Base-by-base conservation (phyloP, 1,140 invertebrate species). In the Pogonomyrmex barbatus region DNA sequence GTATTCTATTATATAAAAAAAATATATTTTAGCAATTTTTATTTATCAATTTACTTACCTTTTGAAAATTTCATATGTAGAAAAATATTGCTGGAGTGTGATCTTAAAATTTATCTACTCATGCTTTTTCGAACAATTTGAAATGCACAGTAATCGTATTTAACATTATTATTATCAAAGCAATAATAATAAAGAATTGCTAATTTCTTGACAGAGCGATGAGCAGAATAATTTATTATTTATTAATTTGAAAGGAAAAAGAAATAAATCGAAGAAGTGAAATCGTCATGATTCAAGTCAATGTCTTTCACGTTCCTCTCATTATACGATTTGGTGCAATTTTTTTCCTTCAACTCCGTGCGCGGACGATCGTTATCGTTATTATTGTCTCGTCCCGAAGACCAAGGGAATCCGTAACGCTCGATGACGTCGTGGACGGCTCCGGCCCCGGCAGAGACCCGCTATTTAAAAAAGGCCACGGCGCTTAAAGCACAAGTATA, bases 401-500 rank as follows among this genome's bases (percentile, higher is more conserved):
- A 79, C 73, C 83, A 71, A 58, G 54, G 42, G 77, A 65, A 86
- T 86, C 76, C 60, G 87, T 84, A 87, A 90, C 87, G 89, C 68
- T 88, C 78, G 77, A 67, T 88, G 89, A 87, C 65, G 78, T 83
- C 87, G 87, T 70, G 56, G 85, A 62, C 54, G 54, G 79, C 58
- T 30, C 52, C 50, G 67, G 36, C 62, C n/a, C 73, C 36, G 52
- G 33, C 42, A 56, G 82, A 84, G 89, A 70, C 33, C 81, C 81
- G 88, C 92, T 93, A 92, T 92, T 93, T 93, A 93, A 93, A 93
- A 92, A 90, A 92, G 92, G 88, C 91, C 89, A 93, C 87, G 81
- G 87, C 89, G 91, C 90, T 92, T 91, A 91, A 93, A 93, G 92
- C 93, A 89, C 90, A 90, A 92, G 91, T 91, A 93, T 93, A 93